Evolutionary conservation across 2,113 vertebrate species (phyloP), one percentile per base, ranked within the genome.

Genomic region (Gymnarchus niloticus): DNA sequence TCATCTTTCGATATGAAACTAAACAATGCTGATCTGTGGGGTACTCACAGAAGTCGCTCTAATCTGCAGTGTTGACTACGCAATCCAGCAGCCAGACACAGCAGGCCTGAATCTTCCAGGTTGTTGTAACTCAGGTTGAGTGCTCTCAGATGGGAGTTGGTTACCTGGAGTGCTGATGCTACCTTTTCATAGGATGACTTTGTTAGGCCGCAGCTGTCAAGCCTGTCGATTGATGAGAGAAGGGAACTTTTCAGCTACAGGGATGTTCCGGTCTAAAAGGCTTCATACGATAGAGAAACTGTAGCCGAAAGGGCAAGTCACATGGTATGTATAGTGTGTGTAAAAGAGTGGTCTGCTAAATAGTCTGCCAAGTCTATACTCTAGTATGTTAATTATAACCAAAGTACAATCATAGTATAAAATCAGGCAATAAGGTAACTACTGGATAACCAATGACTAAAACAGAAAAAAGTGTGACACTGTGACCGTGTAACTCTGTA

Each of bases 141-240:
- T n/a, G n/a, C 65, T 73, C 65, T 73, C 65, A 73, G 65, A 73
- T 73, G 65, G n/a, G n/a, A n/a, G 65, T 73, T 73, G 41, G 65
- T 19, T 7, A 41, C 65, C 33, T 41, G 33, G 14, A 73, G 65
- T 19, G 33, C 65, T 73, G 65, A 73, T 41, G 33, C 33, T 33
- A 73, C 65, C 33, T 12, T 73, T 73, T 73, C 65, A 41, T 73
- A 73, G 33, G 33, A 73, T 6, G 33, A 73, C 28, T 41, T 17
- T 17, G 14, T 73, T 37, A 73, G 33, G 19, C 65, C 33, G n/a
- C 65, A 73, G 19, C 65, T 41, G 65, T 73, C 65, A 73, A 73
- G 65, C 65, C 65, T 73, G 65, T 14, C 33, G 12, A 19, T 73
- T 73, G 65, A 19, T 21, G 65, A 73, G 65, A 73, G 65, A 41